Evolutionary conservation across 2,797 vertebrate species (phyloP).

Genomic region (Odontamblyopus rebecca): DNA sequence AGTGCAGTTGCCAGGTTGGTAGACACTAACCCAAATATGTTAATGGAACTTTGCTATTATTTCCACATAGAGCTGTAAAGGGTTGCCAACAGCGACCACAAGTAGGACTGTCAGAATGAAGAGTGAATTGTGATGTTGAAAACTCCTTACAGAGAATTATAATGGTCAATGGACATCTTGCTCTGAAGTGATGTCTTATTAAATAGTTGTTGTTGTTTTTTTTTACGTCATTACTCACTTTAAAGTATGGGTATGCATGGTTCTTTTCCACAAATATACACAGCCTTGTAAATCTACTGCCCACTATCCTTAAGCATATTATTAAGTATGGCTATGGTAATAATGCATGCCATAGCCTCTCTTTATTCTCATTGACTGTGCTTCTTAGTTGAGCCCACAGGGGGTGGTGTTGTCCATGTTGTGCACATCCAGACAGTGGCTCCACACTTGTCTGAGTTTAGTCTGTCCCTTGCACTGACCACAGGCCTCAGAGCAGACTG

Average conservation of each 20-base stretch:
- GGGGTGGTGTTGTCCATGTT: conserved; percentile 69
- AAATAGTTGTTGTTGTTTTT: not conserved
- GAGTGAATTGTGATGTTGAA: conserved; percentile 28
- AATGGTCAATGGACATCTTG: not conserved
- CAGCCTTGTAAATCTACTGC: not conserved
- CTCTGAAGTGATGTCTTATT: conserved; percentile 7
- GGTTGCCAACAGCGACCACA: conserved; percentile 52
- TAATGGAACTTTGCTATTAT: conserved; percentile 44
- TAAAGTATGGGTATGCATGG: not conserved
- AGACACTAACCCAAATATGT: conserved; percentile 58
- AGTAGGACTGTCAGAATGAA: conserved; percentile 38
- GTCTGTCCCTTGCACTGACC: conserved; percentile 43
- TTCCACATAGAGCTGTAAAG: conserved; percentile 16
- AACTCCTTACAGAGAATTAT: conserved; percentile 16
- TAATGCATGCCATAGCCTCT: conserved; percentile 28
- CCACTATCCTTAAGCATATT: not conserved
- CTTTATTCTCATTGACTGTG: conserved; percentile 30
- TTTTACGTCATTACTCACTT: conserved; percentile 17
- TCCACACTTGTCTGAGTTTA: conserved; percentile 42
- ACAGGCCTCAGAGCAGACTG: conserved; percentile 53
- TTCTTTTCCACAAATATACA: conserved; percentile 19
- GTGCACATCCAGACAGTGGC: conserved; percentile 13
- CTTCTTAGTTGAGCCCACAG: conserved; percentile 59
- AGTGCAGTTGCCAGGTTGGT: conserved; percentile 59
- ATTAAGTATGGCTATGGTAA: conserved; percentile 19